Percentiles rank a stretch among this genome's conserved stretches.
phyloP scores from a whole-genome alignment of 2,888 invertebrate species.

The Crepidodera aurea region DNA sequence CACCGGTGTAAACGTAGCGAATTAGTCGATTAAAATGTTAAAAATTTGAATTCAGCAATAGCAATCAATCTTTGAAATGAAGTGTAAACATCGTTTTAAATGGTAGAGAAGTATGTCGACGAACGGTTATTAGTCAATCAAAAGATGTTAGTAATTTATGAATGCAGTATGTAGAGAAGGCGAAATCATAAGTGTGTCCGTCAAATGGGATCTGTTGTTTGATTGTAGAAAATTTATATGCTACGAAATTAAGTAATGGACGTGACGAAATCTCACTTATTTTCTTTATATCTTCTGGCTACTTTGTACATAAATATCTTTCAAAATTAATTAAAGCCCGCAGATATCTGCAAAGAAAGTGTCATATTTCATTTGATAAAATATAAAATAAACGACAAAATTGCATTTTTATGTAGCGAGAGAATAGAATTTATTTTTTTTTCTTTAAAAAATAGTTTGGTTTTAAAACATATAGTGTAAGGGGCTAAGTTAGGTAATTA shows the following conservation, averaged over 20 bases:
- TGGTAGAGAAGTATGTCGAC: constrained; percentile 21
- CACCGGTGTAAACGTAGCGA: neutral
- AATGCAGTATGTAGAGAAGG: neutral
- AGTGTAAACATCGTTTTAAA: constrained; percentile 28
- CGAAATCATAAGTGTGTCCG: neutral
- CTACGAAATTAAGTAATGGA: neutral
- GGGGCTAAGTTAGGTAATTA: too few species aligned
- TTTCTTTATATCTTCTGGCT: too few species aligned
- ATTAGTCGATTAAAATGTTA: constrained; percentile 2
- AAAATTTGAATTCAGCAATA: constrained; percentile 9
- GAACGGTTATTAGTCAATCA: constrained; percentile 29
- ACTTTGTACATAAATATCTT: neutral
- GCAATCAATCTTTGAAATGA: constrained; percentile 23
- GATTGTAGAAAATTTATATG: constrained; percentile 17
- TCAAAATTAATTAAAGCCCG: too few species aligned
- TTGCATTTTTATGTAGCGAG: too few species aligned
- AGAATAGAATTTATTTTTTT: too few species aligned
- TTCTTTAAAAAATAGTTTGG: too few species aligned
- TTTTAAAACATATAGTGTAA: too few species aligned
- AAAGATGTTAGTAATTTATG: constrained; percentile 23
- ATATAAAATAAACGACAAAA: too few species aligned
- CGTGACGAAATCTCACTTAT: neutral
- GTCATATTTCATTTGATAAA: too few species aligned
- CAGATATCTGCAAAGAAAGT: too few species aligned
- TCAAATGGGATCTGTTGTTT: constrained; percentile 10